A percentile compares a stretch with the other conserved stretches of the same genome.
These are phyloP conservation scores for Gadus chalcogrammus DNA, from an alignment of 2,113 vertebrate species.

Conservation along the genomic window DNA sequence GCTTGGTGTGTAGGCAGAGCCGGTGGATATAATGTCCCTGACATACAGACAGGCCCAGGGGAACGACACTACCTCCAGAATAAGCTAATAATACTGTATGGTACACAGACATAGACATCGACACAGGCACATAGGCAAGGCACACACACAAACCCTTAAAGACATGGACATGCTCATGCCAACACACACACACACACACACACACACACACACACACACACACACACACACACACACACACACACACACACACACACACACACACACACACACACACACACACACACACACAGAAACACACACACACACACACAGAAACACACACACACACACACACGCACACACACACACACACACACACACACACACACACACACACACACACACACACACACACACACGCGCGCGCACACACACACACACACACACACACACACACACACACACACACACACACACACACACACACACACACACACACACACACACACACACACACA, in stretches of 20 bases:
- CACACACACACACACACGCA: too few relatives aligned
- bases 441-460: too few relatives aligned
- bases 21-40: conserved; percentile 27
- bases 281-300: background rate
- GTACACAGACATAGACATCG: conserved; percentile 1
- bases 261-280: too few relatives aligned
- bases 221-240: conserved; percentile 11
- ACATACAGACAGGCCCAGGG: conserved; percentile 28
- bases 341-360: too few relatives aligned
- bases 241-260: background rate
- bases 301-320: background rate
- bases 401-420: background rate
- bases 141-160: too few relatives aligned
- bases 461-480: too few relatives aligned
- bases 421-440: conserved; percentile 14
- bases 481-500: background rate
- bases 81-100: too few relatives aligned
- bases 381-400: conserved; percentile 1
- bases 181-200: background rate
- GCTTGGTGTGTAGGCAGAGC: conserved; percentile 5
- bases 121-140: too few relatives aligned
- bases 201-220: conserved; percentile 8
- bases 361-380: too few relatives aligned
- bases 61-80: conserved; percentile 15
- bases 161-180: background rate